Conservation (phyloP, 53 echinoderm and acorn worm genomes). For the Zoroaster sp. region DNA sequence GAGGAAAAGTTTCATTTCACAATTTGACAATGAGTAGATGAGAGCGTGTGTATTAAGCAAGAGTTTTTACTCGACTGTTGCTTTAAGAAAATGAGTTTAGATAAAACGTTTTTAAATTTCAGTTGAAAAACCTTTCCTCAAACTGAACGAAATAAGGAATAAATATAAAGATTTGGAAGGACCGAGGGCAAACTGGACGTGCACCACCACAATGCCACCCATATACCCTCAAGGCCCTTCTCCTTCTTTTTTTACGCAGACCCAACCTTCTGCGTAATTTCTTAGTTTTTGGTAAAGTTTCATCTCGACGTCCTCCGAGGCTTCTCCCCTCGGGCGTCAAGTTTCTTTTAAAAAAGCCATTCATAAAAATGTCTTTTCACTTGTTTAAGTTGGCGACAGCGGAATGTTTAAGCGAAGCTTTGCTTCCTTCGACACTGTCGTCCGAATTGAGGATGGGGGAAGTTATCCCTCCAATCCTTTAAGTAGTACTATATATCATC, state of each 20-base stretch:
- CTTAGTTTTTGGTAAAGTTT: neutral
- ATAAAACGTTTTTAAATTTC: neutral
- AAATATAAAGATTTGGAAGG: neutral
- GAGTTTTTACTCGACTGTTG: neutral
- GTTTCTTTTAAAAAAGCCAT: conserved; percentile 23
- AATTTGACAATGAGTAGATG: neutral
- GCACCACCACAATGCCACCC: conserved; percentile 49
- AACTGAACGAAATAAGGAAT: conserved; percentile 14
- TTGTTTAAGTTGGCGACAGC: conserved; percentile 22
- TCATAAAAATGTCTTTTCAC: neutral
- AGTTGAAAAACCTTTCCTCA: conserved; percentile 7
- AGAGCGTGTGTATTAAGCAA: neutral
- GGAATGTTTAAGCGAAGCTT: conserved; percentile 53
- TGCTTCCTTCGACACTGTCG: conserved; percentile 49
- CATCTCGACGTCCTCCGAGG: conserved; percentile 50
- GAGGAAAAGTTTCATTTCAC: conserved; percentile 25
- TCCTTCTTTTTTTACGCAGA: conserved; percentile 6
- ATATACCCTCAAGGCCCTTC: conserved; percentile 15
- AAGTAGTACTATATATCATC: neutral
- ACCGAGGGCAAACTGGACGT: neutral
- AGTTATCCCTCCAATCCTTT: neutral
- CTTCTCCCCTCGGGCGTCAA: conserved; percentile 34
- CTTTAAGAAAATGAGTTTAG: neutral
- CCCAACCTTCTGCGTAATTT: conserved; percentile 22
- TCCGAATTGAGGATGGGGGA: conserved; percentile 4